Conservation (phyloP, 2,888 invertebrate species). For the Cerastoderma edule region DNA sequence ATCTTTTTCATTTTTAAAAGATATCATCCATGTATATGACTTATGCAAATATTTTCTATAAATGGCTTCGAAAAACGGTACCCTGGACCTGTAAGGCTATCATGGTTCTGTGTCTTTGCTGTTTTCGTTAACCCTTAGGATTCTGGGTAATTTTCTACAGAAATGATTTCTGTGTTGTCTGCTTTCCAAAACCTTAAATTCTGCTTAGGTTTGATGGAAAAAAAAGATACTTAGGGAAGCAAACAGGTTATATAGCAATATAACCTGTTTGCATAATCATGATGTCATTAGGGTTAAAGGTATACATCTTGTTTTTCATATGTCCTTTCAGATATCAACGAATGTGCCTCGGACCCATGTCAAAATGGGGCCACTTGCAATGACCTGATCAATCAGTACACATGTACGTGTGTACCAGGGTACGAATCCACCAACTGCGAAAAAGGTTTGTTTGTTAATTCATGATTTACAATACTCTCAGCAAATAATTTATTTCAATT, state of each 20-base stretch:
- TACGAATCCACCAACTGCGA: not conserved
- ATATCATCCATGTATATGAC: no score
- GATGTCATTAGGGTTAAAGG: not conserved
- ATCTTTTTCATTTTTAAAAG: no score
- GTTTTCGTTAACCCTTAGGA: not conserved
- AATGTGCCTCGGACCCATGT: not conserved
- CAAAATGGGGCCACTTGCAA: constrained; percentile 7
- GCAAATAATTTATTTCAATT: no score
- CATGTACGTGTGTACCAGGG: not conserved
- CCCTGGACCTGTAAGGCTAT: no score
- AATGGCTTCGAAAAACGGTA: no score
- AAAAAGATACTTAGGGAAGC: not conserved
- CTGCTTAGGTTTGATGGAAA: not conserved
- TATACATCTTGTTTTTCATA: not conserved
- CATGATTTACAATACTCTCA: no score
- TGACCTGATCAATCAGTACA: not conserved
- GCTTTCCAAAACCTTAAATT: not conserved
- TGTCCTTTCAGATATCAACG: not conserved
- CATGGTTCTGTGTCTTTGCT: no score
- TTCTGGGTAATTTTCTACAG: not conserved
- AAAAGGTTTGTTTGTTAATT: not conserved
- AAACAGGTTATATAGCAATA: not conserved
- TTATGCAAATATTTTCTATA: no score
- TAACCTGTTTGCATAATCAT: not conserved
- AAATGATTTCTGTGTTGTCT: no score